These are phyloP conservation scores for Scotopteryx bipunctaria DNA, from an alignment of 2,888 invertebrate genomes.

Conservation along the genomic window DNA sequence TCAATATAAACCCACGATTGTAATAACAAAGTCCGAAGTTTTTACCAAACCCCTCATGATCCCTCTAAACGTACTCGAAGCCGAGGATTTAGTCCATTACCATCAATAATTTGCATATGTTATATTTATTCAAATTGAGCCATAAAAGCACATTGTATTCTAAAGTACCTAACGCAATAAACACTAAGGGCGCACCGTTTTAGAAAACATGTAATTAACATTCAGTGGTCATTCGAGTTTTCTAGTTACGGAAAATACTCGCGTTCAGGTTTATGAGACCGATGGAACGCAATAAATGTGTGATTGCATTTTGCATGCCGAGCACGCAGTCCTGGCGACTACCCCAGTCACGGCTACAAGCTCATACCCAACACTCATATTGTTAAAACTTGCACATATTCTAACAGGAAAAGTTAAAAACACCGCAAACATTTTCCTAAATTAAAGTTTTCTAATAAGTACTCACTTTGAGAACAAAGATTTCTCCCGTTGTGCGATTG, in stretches of 20 bases:
- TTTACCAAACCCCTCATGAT: no score
- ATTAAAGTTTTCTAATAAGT: slow-evolving; percentile 29
- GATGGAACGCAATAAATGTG: slow-evolving; percentile 62
- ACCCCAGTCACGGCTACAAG: slow-evolving; percentile 42
- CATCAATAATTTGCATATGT: no score
- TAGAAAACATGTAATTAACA: slow-evolving; percentile 48
- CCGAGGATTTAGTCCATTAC: no score
- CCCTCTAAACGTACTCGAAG: no score
- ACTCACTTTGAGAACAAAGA: slow-evolving; percentile 96
- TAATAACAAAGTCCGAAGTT: background rate
- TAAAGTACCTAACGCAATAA: background rate
- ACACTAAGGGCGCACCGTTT: slow-evolving; percentile 25
- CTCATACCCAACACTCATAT: slow-evolving; percentile 38
- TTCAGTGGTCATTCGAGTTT: slow-evolving; percentile 51
- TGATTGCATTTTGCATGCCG: slow-evolving; percentile 63
- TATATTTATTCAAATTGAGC: no score
- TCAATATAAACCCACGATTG: slow-evolving; percentile 27
- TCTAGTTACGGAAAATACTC: slow-evolving; percentile 56
- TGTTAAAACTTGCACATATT: slow-evolving; percentile 31
- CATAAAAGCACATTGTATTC: no score
- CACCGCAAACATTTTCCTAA: slow-evolving; percentile 15
- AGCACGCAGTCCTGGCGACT: slow-evolving; percentile 50
- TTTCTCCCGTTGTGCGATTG: slow-evolving; percentile 96
- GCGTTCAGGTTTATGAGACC: slow-evolving; percentile 53
- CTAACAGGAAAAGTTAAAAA: slow-evolving; percentile 16